Evolutionary conservation across 1,140 invertebrate genomes (phyloP).

Genomic region (Oreohelix idahoensis): DNA sequence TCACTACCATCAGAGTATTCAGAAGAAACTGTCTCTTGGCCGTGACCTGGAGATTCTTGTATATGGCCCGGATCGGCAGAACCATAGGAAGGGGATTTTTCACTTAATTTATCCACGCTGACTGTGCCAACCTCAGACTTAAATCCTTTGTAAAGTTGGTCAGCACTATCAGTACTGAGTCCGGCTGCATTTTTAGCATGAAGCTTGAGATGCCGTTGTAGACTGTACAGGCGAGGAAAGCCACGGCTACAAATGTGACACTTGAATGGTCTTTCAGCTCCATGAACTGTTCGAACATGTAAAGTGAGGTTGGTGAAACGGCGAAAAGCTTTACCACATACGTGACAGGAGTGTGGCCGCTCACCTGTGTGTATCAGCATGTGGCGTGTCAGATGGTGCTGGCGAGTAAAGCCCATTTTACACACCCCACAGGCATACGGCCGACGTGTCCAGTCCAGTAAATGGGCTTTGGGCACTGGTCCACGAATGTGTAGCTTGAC

Average conservation of each 20-base stretch:
- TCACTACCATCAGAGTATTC: conserved; percentile 9
- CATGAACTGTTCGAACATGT: conserved; percentile 36
- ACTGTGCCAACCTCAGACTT: background rate
- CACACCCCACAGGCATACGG: conserved; percentile 39
- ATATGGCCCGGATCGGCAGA: background rate
- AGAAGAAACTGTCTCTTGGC: background rate
- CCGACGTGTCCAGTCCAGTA: conserved; percentile 25
- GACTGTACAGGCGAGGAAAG: conserved; percentile 36
- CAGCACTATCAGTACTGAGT: background rate
- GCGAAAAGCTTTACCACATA: conserved; percentile 37
- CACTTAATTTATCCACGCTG: background rate
- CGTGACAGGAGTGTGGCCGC: conserved; percentile 32
- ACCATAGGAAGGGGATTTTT: background rate
- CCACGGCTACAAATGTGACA: conserved; percentile 32
- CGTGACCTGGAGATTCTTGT: background rate
- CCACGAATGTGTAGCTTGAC: conserved; percentile 29
- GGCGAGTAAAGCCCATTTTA: conserved; percentile 28
- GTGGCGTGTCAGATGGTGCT: conserved; percentile 34
- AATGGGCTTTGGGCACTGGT: conserved; percentile 29
- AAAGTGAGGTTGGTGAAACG: conserved; percentile 37
- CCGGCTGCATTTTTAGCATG: conserved; percentile 19
- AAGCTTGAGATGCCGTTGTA: conserved; percentile 28
- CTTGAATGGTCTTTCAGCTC: conserved; percentile 33
- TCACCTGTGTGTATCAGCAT: conserved; percentile 43
- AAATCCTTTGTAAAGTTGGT: conserved; percentile 2